A percentile compares a stretch with the other conserved stretches of the same genome.
Evolutionary conservation across 2,888 invertebrate genomes (phyloP).

Genomic region (Halictus quadricinctus): DNA sequence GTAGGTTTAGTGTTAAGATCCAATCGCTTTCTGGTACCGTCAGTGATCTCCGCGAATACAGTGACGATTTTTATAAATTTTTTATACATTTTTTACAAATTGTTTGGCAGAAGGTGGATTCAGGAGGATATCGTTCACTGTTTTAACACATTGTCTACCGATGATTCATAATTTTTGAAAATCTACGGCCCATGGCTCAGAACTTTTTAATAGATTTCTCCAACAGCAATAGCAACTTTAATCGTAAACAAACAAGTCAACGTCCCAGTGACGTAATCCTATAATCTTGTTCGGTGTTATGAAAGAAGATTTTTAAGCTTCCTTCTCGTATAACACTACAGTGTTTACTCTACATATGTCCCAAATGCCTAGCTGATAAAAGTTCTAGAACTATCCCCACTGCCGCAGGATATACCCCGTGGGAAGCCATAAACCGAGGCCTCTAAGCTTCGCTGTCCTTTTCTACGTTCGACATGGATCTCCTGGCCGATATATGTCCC

Average conservation of each 20-base stretch:
- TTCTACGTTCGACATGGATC: no score
- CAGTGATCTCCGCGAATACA: neutral
- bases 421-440: no score
- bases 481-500: no score
- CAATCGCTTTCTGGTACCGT: neutral
- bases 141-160: neutral
- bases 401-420: no score
- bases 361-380: no score
- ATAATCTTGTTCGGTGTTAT: neutral
- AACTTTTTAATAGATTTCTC: neutral
- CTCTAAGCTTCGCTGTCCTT: no score
- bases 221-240: neutral
- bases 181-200: neutral
- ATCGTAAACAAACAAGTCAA: neutral
- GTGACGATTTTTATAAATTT: no score
- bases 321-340: neutral
- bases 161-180: neutral
- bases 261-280: neutral
- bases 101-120: neutral
- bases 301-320: neutral
- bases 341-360: no score
- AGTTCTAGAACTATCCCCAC: no score
- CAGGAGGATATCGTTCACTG: neutral
- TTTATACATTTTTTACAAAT: neutral
- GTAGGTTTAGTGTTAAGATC: no score